Percentiles rank a stretch among this genome's conserved stretches.
Conservation (phyloP, 2,888 invertebrate genomes). For the Apoderus coryli region DNA sequence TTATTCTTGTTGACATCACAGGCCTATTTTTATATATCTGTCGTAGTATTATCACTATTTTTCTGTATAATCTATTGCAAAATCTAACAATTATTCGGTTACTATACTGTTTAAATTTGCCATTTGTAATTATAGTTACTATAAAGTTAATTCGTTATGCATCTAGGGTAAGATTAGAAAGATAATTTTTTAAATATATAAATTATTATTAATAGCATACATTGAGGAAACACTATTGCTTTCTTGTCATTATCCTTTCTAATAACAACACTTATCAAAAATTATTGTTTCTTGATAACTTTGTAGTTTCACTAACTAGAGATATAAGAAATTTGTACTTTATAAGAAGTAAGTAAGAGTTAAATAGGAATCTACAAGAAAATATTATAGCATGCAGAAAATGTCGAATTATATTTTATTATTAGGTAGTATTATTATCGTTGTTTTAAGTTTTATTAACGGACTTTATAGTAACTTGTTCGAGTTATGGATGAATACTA, state of each 20-base stretch:
- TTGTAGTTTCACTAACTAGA: conserved; percentile 16
- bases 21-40: conserved; percentile 21
- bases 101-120: conserved; percentile 1
- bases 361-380: conserved; percentile 21
- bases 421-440: conserved; percentile 13
- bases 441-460: conserved; percentile 16
- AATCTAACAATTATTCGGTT: neutral
- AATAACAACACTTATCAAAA: conserved; percentile 22
- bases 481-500: too few species aligned
- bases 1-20: conserved; percentile 28
- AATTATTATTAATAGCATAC: too few species aligned
- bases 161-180: too few species aligned
- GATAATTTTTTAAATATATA: too few species aligned
- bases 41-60: conserved; percentile 6
- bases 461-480: conserved; percentile 17
- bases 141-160: conserved; percentile 13
- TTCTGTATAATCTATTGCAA: neutral
- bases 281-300: conserved; percentile 19
- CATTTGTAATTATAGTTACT: conserved; percentile 12
- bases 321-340: conserved; percentile 24
- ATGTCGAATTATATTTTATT: conserved; percentile 18
- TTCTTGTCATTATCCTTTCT: too few species aligned
- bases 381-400: conserved; percentile 25
- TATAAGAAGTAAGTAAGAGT: conserved; percentile 22
- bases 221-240: too few species aligned